phyloP scores from a whole-genome alignment of 2,113 vertebrate species.

The Chinchilla lanigera region DNA sequence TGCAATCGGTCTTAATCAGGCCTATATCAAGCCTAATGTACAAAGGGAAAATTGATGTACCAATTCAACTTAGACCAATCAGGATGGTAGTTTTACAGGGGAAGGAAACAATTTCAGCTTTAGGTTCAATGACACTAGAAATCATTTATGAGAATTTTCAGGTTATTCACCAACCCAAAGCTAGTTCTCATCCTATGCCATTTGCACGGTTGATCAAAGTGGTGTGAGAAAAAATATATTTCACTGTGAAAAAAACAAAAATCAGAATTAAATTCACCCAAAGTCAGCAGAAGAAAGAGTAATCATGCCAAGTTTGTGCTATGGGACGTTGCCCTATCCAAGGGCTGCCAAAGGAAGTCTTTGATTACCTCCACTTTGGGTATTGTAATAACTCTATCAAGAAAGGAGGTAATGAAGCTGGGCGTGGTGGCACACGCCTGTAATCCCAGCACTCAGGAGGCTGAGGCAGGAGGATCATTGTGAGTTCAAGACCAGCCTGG shows the following conservation, averaged over 20 bases:
- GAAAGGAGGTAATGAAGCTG: neutral
- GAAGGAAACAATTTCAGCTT: neutral
- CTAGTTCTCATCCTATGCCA: neutral
- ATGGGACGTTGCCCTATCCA: neutral
- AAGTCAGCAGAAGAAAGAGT: neutral
- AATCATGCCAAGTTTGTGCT: neutral
- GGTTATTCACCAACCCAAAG: neutral
- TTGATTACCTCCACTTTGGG: neutral
- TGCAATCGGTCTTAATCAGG: neutral
- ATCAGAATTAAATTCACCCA: neutral
- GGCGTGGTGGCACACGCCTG: too few relatives aligned
- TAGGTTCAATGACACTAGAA: neutral
- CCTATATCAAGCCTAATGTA: neutral
- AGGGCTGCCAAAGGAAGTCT: neutral
- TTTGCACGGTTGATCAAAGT: neutral
- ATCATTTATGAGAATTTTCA: neutral
- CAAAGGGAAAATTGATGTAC: neutral
- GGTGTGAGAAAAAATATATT: neutral
- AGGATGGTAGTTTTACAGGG: neutral
- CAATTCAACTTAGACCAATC: rapidly evolving
- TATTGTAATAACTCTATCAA: neutral
- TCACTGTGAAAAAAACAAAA: slow-evolving; percentile 1
- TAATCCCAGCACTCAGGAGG: too few relatives aligned
- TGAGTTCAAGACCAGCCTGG: too few relatives aligned
- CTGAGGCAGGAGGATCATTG: too few relatives aligned